Evolutionary conservation across 1,140 invertebrate genomes (phyloP).

Genomic region (Hyles vespertilio): DNA sequence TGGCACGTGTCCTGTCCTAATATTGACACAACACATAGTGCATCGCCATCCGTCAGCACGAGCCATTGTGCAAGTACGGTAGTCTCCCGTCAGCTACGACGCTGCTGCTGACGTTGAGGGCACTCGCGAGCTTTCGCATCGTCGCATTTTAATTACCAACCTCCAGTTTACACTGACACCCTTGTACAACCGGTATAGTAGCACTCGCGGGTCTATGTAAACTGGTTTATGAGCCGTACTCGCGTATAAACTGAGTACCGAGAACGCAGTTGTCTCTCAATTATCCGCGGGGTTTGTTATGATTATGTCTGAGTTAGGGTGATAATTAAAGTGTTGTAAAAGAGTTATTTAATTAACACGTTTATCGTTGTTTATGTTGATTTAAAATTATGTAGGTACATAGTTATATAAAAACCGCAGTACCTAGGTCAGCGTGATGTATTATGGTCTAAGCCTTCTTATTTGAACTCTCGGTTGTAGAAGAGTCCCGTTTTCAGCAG

Average conservation of each 20-base stretch:
- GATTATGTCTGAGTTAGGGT: too few species aligned
- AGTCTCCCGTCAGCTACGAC: background rate
- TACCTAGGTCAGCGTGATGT: background rate
- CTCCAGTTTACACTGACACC: background rate
- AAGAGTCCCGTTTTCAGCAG: background rate
- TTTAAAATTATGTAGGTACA: background rate
- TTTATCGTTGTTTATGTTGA: background rate
- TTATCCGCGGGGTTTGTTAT: constrained; percentile 2
- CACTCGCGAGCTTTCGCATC: constrained; percentile 17
- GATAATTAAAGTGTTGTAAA: too few species aligned
- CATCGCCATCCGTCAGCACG: too few species aligned
- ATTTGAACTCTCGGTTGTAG: background rate
- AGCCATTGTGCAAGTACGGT: too few species aligned
- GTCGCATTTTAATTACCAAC: constrained; percentile 35
- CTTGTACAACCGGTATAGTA: too few species aligned
- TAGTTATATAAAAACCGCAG: too few species aligned
- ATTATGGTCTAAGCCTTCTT: background rate
- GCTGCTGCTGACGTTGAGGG: constrained; percentile 17
- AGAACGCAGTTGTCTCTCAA: constrained; percentile 11
- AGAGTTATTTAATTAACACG: background rate
- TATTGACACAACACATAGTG: too few species aligned
- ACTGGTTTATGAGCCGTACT: too few species aligned
- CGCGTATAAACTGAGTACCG: too few species aligned
- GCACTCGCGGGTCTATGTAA: too few species aligned
- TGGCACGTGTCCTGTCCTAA: background rate